Percentiles rank a stretch among this genome's conserved stretches.
Evolutionary conservation across 2,888 invertebrate species (phyloP).

Genomic region (Dichetophora obliterata): DNA sequence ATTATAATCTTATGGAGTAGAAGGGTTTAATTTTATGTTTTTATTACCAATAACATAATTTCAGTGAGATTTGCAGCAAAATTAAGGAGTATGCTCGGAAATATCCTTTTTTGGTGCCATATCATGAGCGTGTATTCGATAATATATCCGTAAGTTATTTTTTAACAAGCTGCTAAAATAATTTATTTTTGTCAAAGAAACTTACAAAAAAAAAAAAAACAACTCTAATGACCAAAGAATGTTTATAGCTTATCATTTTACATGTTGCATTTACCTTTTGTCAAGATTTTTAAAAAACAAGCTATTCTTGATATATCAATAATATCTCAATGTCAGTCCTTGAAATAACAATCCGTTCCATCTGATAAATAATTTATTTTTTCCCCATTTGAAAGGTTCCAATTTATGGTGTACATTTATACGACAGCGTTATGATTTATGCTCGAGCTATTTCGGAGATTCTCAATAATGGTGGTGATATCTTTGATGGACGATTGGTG

Average conservation of each 20-base stretch:
- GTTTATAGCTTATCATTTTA: too few species aligned
- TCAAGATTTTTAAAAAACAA: too few species aligned
- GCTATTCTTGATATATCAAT: too few species aligned
- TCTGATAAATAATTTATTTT: too few species aligned
- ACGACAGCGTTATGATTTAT: constrained; percentile 90
- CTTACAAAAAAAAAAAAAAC: too few species aligned
- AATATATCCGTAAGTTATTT: constrained; percentile 73
- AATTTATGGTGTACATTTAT: constrained; percentile 86
- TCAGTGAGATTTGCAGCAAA: constrained; percentile 78
- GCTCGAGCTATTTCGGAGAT: constrained; percentile 85
- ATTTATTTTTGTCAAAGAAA: too few species aligned
- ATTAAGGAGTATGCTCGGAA: constrained; percentile 79
- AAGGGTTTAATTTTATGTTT: not conserved
- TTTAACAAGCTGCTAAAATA: too few species aligned
- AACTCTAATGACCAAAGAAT: too few species aligned
- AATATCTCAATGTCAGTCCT: too few species aligned
- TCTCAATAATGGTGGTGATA: constrained; percentile 76
- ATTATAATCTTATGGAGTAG: too few species aligned
- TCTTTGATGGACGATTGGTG: constrained; percentile 82
- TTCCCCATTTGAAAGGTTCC: constrained; percentile 72
- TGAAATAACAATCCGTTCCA: too few species aligned
- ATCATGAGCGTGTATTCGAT: constrained; percentile 81
- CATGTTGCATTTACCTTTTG: too few species aligned
- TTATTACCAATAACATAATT: constrained; percentile 45
- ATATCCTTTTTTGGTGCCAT: constrained; percentile 84